Conservation (phyloP, 1,140 invertebrate genomes). For the Choristoneura fumiferana region DNA sequence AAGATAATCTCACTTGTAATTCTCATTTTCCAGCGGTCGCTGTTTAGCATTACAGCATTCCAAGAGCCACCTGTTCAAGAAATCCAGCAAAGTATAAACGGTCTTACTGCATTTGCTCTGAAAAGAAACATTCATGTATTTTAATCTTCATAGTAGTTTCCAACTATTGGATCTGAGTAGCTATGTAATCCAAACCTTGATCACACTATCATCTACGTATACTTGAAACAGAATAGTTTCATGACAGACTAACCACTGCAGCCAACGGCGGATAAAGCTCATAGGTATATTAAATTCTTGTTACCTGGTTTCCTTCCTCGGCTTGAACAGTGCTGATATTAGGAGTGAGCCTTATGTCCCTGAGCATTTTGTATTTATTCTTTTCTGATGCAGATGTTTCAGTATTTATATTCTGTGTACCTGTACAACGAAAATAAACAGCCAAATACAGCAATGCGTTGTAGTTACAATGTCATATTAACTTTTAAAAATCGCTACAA, state of each 20-base stretch:
- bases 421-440: too few relatives aligned
- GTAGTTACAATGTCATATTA: too few relatives aligned
- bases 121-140: slow-evolving; percentile 36
- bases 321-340: slow-evolving; percentile 53
- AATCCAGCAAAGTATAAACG: slow-evolving; percentile 85
- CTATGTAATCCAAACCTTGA: too few relatives aligned
- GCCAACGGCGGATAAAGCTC: too few relatives aligned
- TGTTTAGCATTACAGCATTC: slow-evolving; percentile 79
- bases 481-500: too few relatives aligned
- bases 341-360: slow-evolving; percentile 61
- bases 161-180: too few relatives aligned
- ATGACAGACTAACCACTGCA: too few relatives aligned
- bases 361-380: slow-evolving; percentile 57
- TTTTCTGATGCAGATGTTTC: slow-evolving; percentile 37
- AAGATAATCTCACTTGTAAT: slow-evolving; percentile 61
- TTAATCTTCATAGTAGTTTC: too few relatives aligned
- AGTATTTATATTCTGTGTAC: slow-evolving; percentile 44
- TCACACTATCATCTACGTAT: too few relatives aligned
- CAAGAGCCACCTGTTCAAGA: slow-evolving; percentile 85
- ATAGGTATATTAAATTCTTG: too few relatives aligned
- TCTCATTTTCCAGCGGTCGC: slow-evolving; percentile 59
- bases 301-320: slow-evolving; percentile 69
- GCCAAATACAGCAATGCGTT: too few relatives aligned
- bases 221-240: too few relatives aligned
- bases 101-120: slow-evolving; percentile 81